Conservation (phyloP, 92 coral and sea anemone genomes). For the Paramuricea clavata region DNA sequence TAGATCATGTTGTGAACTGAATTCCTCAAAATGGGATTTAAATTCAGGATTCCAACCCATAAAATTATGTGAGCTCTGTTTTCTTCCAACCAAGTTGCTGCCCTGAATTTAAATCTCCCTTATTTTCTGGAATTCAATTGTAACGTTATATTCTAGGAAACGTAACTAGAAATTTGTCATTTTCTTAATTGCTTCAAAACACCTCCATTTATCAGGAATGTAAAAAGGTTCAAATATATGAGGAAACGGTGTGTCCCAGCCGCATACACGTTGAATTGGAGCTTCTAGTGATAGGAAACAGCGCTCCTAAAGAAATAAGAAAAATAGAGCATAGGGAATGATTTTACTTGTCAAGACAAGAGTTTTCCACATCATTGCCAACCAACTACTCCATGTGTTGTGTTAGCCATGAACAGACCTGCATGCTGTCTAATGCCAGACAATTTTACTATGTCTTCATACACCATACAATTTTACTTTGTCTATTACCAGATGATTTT, state of each 20-base stretch:
- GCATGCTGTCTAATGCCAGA: not conserved
- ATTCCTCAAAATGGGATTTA: too few species aligned
- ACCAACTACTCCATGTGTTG: too few species aligned
- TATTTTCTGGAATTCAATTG: not conserved
- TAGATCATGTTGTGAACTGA: too few species aligned
- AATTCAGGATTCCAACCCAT: not conserved
- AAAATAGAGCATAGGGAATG: too few species aligned
- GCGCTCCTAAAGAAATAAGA: constrained; percentile 75
- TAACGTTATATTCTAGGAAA: not conserved
- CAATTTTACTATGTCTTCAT: too few species aligned
- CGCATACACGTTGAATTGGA: constrained; percentile 92
- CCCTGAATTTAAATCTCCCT: not conserved
- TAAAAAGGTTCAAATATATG: constrained; percentile 95
- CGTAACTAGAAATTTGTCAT: constrained; percentile 56
- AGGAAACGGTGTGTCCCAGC: constrained; percentile 99
- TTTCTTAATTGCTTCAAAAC: constrained; percentile 95
- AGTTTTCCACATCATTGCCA: too few species aligned
- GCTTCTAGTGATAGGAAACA: constrained; percentile 94
- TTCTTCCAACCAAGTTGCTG: too few species aligned
- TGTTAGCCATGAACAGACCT: too few species aligned
- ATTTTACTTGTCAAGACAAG: too few species aligned
- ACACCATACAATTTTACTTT: too few species aligned
- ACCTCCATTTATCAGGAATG: constrained; percentile 99
- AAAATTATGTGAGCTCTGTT: too few species aligned
- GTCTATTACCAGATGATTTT: too few species aligned